A percentile compares a stretch with the other conserved stretches of the same genome.
Evolutionary conservation across 92 coral and sea anemone genomes (phyloP).

Genomic region (Porites rus): DNA sequence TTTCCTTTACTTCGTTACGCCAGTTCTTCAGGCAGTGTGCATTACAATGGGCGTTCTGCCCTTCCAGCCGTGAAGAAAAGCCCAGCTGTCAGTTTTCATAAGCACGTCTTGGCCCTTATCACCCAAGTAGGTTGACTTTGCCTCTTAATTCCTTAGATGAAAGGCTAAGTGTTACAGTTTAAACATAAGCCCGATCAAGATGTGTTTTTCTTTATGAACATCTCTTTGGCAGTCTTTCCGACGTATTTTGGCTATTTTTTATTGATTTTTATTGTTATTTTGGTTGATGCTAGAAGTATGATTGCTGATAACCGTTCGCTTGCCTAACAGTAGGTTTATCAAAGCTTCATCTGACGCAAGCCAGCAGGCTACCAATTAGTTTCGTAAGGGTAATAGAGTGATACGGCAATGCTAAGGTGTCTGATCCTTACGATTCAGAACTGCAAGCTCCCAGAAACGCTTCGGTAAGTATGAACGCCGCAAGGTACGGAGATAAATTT

Average conservation of each 20-base stretch:
- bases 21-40: neutral
- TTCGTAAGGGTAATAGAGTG: neutral
- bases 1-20: conserved; percentile 12
- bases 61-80: conserved; percentile 14
- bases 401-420: neutral
- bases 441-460: neutral
- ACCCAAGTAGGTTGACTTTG: neutral
- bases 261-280: neutral
- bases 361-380: conserved; percentile 11
- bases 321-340: neutral
- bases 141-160: neutral
- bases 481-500: conserved; percentile 36
- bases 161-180: neutral
- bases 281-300: neutral
- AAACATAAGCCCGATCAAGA: neutral
- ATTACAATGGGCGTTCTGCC: neutral
- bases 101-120: conserved; percentile 9
- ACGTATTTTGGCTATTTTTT: too few relatives aligned
- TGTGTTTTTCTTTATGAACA: neutral
- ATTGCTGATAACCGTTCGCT: conserved; percentile 17
- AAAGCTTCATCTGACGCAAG: conserved; percentile 2
- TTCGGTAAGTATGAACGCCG: conserved; percentile 10
- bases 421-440: neutral
- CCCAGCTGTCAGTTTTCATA: conserved; percentile 39
- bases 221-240: too few relatives aligned